A percentile compares a stretch with the other conserved stretches of the same genome.
Conservation (phyloP, 2,797 vertebrate genomes). For the Gymnopithys bicolor region DNA sequence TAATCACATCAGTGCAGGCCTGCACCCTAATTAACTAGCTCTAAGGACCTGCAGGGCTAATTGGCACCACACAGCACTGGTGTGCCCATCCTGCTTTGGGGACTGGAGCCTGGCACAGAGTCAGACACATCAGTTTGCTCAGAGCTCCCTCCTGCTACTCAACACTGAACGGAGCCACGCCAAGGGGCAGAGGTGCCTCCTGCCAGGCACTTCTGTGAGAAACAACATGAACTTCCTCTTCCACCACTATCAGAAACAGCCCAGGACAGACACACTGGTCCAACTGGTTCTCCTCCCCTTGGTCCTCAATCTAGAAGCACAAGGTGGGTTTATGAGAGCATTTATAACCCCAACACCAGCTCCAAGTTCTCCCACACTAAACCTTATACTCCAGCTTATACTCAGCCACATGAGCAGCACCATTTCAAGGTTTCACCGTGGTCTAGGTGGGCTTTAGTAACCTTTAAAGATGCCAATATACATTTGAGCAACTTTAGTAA, state of each 20-base stretch:
- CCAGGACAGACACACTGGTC: background rate
- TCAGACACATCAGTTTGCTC: background rate
- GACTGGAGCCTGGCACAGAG: background rate
- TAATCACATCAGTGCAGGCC: background rate
- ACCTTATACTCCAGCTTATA: too few species aligned
- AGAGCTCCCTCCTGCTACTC: background rate
- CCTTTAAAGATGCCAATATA: background rate
- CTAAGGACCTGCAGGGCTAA: background rate
- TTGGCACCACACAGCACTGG: background rate
- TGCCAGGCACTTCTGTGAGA: background rate
- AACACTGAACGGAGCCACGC: rapidly evolving
- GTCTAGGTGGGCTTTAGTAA: background rate
- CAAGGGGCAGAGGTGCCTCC: background rate
- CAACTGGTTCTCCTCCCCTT: background rate
- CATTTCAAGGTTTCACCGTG: background rate
- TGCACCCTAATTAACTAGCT: background rate
- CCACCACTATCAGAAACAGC: background rate
- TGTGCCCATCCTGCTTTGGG: background rate
- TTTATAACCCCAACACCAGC: background rate
- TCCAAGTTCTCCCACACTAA: background rate
- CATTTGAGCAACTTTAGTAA: background rate
- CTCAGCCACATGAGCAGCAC: background rate
- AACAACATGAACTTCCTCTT: background rate
- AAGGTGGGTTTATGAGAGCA: rapidly evolving
- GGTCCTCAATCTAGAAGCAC: background rate